Percentiles rank a stretch among this genome's conserved stretches.
Evolutionary conservation across 2,888 invertebrate genomes (phyloP).

Genomic region (Spatulosminthurus flaviceps): DNA sequence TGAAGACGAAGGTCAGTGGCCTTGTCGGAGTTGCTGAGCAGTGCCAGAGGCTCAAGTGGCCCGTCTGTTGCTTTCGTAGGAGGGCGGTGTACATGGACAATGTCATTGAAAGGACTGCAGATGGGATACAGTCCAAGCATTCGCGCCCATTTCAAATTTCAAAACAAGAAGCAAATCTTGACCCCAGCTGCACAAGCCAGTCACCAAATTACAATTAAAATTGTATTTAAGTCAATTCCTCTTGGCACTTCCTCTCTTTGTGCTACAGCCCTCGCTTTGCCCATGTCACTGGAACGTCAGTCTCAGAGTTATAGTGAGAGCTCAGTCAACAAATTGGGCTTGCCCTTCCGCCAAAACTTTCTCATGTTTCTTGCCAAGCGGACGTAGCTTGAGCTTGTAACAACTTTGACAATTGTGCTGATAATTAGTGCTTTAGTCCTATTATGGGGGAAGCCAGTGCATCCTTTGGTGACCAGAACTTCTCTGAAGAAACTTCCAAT

Average conservation of each 20-base stretch:
- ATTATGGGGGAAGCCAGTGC: conserved; percentile 18
- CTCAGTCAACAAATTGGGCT: no score
- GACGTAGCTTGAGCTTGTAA: background rate
- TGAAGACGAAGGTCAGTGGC: background rate
- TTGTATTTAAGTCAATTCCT: no score
- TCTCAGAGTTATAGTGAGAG: no score
- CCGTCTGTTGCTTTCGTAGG: background rate
- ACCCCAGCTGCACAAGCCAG: background rate
- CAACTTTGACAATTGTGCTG: background rate
- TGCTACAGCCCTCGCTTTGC: no score
- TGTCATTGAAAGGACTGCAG: conserved; percentile 27
- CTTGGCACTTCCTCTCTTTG: no score
- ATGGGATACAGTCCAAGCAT: background rate
- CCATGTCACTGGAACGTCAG: no score
- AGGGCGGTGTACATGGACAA: conserved; percentile 6
- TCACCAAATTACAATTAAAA: background rate
- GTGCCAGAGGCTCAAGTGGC: background rate
- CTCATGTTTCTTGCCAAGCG: background rate
- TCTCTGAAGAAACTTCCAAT: background rate
- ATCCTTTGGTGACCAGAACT: conserved; percentile 12
- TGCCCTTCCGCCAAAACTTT: no score
- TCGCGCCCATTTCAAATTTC: conserved; percentile 15
- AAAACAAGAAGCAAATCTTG: conserved; percentile 11
- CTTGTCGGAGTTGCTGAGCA: background rate
- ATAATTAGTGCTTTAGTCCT: background rate